phyloP scores from a whole-genome alignment of 53 echinoderm and acorn worm genomes.

The Apostichopus leukothele region DNA sequence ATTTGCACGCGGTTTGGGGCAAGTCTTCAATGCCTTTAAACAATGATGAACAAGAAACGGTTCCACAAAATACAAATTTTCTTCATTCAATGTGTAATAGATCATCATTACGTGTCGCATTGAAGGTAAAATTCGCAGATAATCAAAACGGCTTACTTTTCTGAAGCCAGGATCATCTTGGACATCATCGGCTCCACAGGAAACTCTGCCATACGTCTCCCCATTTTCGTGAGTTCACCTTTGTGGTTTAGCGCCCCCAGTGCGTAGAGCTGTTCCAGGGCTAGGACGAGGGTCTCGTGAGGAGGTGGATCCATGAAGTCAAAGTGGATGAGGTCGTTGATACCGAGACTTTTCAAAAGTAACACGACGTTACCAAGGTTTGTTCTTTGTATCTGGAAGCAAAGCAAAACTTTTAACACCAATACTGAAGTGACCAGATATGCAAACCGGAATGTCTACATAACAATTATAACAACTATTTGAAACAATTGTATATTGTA shows the following conservation, averaged over 20 bases:
- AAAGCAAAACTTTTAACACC: not conserved
- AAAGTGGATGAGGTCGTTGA: slow-evolving; percentile 98
- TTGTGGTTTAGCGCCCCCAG: slow-evolving; percentile 97
- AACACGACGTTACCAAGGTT: slow-evolving; percentile 94
- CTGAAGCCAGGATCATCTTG: slow-evolving; percentile 96
- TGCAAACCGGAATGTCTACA: not conserved
- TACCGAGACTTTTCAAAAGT: slow-evolving; percentile 87
- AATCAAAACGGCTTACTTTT: slow-evolving; percentile 64
- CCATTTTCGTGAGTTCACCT: slow-evolving; percentile 94
- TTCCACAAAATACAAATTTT: too few relatives aligned
- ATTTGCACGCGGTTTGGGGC: too few relatives aligned
- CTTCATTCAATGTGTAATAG: too few relatives aligned
- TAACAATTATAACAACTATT: too few relatives aligned
- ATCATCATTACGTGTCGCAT: too few relatives aligned
- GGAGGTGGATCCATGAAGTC: slow-evolving; percentile 99
- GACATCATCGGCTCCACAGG: slow-evolving; percentile 98
- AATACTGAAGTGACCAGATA: not conserved
- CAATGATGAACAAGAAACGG: too few relatives aligned
- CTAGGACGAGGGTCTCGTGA: slow-evolving; percentile 91
- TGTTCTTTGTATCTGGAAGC: slow-evolving; percentile 86
- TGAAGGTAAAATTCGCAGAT: too few relatives aligned
- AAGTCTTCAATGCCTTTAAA: too few relatives aligned
- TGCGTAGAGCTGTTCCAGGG: slow-evolving; percentile 95
- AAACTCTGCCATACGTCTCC: slow-evolving; percentile 92
- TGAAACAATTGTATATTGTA: too few relatives aligned